These are phyloP conservation scores for Sciaenops ocellatus DNA, from an alignment of 2,797 vertebrate species.

Conservation along the genomic window DNA sequence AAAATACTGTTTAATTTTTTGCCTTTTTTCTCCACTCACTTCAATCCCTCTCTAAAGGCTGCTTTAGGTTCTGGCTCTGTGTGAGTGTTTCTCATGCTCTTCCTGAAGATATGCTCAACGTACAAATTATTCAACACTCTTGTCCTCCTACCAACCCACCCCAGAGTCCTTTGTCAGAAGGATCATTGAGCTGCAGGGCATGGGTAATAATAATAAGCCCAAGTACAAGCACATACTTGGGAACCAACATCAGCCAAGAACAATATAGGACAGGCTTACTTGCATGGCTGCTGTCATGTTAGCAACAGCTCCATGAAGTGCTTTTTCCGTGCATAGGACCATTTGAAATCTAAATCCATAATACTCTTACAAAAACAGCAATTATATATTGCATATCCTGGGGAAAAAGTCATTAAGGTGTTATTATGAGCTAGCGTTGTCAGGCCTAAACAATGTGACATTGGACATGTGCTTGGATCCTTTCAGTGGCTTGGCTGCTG, in stretches of 20 bases:
- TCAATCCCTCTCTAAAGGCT: conserved; percentile 39
- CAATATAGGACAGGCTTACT: conserved; percentile 50
- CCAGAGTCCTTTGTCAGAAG: conserved; percentile 59
- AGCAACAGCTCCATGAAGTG: conserved; percentile 38
- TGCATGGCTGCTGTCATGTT: conserved; percentile 51
- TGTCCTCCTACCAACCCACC: conserved; percentile 40
- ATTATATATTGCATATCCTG: conserved; percentile 4
- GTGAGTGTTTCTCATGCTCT: conserved; percentile 64
- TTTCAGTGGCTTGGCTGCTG: background rate
- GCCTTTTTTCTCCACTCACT: background rate
- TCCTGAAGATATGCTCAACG: conserved; percentile 62
- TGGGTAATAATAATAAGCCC: conserved; percentile 64
- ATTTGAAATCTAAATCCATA: conserved; percentile 50
- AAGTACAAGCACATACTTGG: conserved; percentile 62
- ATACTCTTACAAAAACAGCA: conserved; percentile 17
- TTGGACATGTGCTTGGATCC: background rate
- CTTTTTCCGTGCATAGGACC: background rate
- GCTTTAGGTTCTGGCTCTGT: conserved; percentile 50
- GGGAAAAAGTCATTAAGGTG: conserved; percentile 5
- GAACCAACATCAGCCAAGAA: conserved; percentile 59
- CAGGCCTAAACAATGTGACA: background rate
- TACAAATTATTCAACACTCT: conserved; percentile 73
- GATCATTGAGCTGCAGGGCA: conserved; percentile 67
- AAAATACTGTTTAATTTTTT: conserved; percentile 45
- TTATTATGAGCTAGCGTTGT: background rate